These are phyloP conservation scores for Menidia menidia DNA, from an alignment of 2,797 vertebrate genomes.

Conservation along the genomic window DNA sequence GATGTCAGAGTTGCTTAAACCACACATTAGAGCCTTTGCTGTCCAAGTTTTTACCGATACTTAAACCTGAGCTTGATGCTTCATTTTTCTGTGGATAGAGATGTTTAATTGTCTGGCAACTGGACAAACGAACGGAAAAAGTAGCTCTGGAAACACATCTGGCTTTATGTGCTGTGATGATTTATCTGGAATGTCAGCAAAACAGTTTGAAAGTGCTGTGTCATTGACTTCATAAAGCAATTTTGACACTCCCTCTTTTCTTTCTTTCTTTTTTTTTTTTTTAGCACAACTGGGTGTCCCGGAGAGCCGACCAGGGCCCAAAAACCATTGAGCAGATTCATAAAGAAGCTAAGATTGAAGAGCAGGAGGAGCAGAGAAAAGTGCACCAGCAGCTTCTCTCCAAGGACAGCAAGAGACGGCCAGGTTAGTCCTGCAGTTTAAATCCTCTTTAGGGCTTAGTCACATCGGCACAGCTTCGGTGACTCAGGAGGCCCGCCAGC, in stretches of 20 bases:
- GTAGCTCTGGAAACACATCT: background rate
- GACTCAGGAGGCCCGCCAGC: slow-evolving; percentile 56
- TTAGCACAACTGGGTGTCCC: slow-evolving; percentile 96
- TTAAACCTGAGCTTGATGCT: no score
- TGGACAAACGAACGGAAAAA: background rate
- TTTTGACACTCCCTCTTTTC: background rate
- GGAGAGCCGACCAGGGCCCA: slow-evolving; percentile 95
- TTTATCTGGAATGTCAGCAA: background rate
- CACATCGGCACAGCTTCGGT: slow-evolving; percentile 37
- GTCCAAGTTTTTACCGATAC: no score
- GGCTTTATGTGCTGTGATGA: background rate
- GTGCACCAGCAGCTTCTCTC: slow-evolving; percentile 96
- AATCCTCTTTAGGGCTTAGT: slow-evolving; percentile 77
- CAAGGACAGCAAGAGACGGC: slow-evolving; percentile 93
- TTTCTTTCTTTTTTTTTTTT: background rate
- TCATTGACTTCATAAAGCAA: background rate
- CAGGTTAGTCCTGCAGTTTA: slow-evolving; percentile 83
- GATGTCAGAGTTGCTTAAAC: no score
- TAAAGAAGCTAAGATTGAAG: slow-evolving; percentile 98
- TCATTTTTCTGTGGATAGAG: no score
- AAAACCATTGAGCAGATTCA: slow-evolving; percentile 99
- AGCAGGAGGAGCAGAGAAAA: slow-evolving; percentile 97
- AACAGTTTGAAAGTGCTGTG: background rate
- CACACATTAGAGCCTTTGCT: no score
- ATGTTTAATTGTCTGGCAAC: no score